Evolutionary conservation across 1,140 invertebrate species (phyloP).

Genomic region (Psilanteris sp.): DNA sequence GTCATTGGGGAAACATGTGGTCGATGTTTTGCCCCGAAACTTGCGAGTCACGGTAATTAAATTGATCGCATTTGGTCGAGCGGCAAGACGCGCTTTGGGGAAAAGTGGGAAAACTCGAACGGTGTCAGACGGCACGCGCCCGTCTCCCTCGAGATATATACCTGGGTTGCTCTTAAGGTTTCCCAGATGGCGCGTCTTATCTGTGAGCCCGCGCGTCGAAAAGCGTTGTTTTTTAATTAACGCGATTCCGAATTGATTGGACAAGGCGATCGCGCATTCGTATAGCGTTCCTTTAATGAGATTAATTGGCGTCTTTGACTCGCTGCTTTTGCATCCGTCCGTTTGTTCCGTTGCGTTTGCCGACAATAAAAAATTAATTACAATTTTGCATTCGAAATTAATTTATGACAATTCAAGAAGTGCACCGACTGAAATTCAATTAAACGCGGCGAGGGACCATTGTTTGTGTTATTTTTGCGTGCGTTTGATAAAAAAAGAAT

Average conservation of each 20-base stretch:
- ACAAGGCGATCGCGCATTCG: conserved; percentile 6
- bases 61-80: background rate
- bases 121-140: conserved; percentile 38
- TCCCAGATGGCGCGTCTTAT: conserved; percentile 31
- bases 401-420: conserved; percentile 55
- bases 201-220: conserved; percentile 7
- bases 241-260: conserved; percentile 26
- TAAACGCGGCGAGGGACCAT: conserved; percentile 33
- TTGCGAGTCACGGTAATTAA: conserved; percentile 19
- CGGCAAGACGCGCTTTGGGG: conserved; percentile 1
- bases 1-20: conserved; percentile 17
- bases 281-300: conserved; percentile 36
- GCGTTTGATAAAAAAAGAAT: conserved; percentile 41
- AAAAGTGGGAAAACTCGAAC: conserved; percentile 13
- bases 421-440: conserved; percentile 55
- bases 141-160: background rate
- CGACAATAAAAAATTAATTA: conserved; percentile 55
- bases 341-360: conserved; percentile 12
- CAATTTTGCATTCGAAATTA: conserved; percentile 44
- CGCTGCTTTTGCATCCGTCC: conserved; percentile 1
- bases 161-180: too few relatives aligned
- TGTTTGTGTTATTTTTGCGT: conserved; percentile 52
- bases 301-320: conserved; percentile 34
- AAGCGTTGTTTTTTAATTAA: conserved; percentile 8
- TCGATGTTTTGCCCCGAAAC: conserved; percentile 11